phyloP scores from a whole-genome alignment of 2,113 vertebrate species.

The Coracopsis vasa region DNA sequence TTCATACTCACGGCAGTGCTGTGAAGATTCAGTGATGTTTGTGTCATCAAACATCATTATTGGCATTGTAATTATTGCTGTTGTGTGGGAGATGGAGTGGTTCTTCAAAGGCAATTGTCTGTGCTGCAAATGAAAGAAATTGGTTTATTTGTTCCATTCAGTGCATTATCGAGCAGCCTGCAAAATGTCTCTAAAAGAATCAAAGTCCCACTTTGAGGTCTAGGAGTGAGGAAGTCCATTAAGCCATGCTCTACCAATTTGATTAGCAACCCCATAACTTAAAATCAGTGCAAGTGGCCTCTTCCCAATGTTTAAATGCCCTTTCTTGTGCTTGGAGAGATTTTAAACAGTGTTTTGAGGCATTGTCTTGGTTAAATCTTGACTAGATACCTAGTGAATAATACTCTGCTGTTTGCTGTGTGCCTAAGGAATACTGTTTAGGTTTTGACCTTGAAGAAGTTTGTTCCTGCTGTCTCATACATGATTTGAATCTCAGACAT shows the following conservation, averaged over 20 bases:
- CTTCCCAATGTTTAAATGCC: neutral
- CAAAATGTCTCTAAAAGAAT: constrained; percentile 67
- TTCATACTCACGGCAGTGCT: neutral
- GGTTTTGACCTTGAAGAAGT: neutral
- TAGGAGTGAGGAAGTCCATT: constrained; percentile 58
- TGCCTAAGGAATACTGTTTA: neutral
- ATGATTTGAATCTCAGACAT: neutral
- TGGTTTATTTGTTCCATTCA: constrained; percentile 46
- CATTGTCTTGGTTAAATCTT: neutral
- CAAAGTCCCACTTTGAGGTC: constrained; percentile 63
- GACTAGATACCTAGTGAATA: neutral
- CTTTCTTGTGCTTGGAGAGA: neutral
- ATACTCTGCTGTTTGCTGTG: neutral
- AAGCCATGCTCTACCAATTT: constrained; percentile 52
- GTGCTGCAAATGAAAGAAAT: constrained; percentile 62
- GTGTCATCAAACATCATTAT: neutral
- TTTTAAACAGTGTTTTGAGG: constrained; percentile 11
- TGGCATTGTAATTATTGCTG: constrained; percentile 9
- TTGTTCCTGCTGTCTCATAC: neutral
- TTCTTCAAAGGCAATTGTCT: constrained; percentile 56
- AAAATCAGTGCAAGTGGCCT: constrained; percentile 24
- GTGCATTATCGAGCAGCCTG: constrained; percentile 61
- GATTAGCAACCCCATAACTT: constrained; percentile 51
- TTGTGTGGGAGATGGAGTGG: constrained; percentile 23
- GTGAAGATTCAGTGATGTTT: neutral